Evolutionary conservation across 2,888 invertebrate species (phyloP).

Genomic region (Ectemnius cavifrons): DNA sequence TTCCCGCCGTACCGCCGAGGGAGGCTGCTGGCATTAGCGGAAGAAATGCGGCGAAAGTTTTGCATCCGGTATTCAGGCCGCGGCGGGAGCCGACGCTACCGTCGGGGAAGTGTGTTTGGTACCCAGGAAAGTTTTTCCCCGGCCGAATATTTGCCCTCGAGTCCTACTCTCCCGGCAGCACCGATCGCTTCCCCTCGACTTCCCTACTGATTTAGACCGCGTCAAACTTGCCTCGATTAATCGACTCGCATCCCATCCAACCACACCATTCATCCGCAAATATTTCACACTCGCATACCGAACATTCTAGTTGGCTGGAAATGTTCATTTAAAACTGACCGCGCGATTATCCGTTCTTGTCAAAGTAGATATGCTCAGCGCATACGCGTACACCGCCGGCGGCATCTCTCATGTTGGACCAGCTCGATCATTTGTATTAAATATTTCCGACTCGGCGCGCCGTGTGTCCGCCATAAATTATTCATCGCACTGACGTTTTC

Average conservation of each 20-base stretch:
- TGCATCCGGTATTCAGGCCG: slow-evolving; percentile 56
- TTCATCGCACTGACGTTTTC: slow-evolving; percentile 7
- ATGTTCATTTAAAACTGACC: not conserved
- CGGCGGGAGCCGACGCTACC: slow-evolving; percentile 3
- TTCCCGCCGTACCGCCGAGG: slow-evolving; percentile 26
- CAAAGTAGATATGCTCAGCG: not conserved
- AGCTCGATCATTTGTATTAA: slow-evolving; percentile 2
- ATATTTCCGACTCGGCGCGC: not conserved
- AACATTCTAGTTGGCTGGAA: not conserved
- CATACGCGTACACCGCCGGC: not conserved
- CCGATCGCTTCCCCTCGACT: not conserved
- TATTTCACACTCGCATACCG: not conserved
- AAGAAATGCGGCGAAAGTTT: slow-evolving; percentile 62
- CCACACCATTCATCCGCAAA: not conserved
- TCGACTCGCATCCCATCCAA: not conserved
- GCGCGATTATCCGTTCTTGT: not conserved
- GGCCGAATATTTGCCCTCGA: slow-evolving; percentile 33
- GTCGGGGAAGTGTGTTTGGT: slow-evolving; percentile 40
- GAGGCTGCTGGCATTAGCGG: slow-evolving; percentile 45
- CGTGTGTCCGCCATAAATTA: not conserved
- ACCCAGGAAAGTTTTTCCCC: slow-evolving; percentile 31
- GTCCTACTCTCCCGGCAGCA: not conserved
- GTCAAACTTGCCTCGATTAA: not conserved
- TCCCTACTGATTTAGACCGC: not conserved
- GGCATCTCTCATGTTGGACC: not conserved